These are phyloP conservation scores for Pseudochaenichthys georgianus DNA, from an alignment of 2,797 vertebrate genomes.

Conservation along the genomic window DNA sequence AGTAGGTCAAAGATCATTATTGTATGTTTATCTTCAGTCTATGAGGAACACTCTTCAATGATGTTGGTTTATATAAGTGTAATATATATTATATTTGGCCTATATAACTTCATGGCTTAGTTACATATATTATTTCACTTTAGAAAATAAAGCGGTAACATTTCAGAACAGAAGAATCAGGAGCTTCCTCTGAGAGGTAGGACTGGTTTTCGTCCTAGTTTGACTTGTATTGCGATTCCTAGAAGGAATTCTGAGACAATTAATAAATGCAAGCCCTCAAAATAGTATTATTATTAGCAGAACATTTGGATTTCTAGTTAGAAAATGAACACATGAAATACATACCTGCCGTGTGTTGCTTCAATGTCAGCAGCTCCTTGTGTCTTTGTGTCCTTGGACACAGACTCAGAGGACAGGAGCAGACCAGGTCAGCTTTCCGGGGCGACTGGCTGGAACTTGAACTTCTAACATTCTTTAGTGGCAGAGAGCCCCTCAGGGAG, in stretches of 20 bases:
- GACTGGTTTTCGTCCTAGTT: not conserved
- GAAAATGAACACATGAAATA: not conserved
- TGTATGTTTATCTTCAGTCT: too few relatives aligned
- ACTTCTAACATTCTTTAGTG: constrained; percentile 76
- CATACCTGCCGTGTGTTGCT: constrained; percentile 1
- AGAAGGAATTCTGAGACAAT: not conserved
- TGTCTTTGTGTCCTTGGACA: constrained; percentile 67
- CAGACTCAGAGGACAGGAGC: constrained; percentile 77
- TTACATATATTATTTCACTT: not conserved
- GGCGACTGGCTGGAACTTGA: constrained; percentile 80
- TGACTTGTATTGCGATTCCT: not conserved
- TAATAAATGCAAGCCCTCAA: not conserved
- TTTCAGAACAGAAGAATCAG: too few relatives aligned
- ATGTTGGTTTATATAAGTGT: not conserved
- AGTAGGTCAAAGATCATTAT: not conserved
- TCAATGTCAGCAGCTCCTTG: constrained; percentile 24
- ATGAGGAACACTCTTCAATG: not conserved
- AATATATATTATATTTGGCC: not conserved
- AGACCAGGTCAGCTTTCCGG: constrained; percentile 82
- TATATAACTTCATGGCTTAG: not conserved
- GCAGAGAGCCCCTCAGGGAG: constrained; percentile 70
- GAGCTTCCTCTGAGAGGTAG: too few relatives aligned
- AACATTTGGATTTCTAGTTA: constrained; percentile 3
- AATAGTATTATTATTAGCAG: not conserved
- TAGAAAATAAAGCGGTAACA: too few relatives aligned